Base-by-base conservation (phyloP, 2,113 vertebrate genomes). In the Nematolebias whitei region DNA sequence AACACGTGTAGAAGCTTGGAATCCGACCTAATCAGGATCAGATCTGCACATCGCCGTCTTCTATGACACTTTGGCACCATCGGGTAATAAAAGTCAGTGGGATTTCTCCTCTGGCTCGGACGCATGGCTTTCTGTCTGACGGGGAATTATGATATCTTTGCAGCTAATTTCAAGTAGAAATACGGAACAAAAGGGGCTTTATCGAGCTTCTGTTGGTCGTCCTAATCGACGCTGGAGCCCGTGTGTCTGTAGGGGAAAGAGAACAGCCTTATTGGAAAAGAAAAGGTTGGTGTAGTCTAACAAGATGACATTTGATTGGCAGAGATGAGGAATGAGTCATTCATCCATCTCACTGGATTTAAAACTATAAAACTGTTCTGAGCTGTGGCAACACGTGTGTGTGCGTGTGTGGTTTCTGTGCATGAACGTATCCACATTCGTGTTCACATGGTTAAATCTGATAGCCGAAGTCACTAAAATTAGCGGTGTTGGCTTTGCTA, bases 201-300 rank as follows among this genome's bases (percentile, higher is more conserved):
- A 2, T 26, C 48, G 41, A 29, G 29, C 75, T 41, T 32, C 29
- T 44, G 58, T 50, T 43, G 24, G 12, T 64, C 23, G 75, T 75
- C n/a, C 32, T 70, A 79, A 85, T 80, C 76, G 63, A 12, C 68
- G 13, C 59, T 47, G 89, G 87, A 87, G 87, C 66, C 82, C 61
- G 54, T 51, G 75, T 80, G 88, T 86, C 85, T 86, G 79, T 41
- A 51, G 77, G 80, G 83, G 86, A 87, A 74, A 71, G 64, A 82
- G 73, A 74, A 83, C 24, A 1, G 61, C 59, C 65, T 85, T 77
- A 71, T 77, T 63, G 73, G 71, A 73, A 65, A 73, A 54, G 18
- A 19, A 47, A 24, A 2, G 47, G 22, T 49, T 40, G 32, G 32
- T 4, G 29, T 14, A 38, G 32, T 1, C 13, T 58, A 57, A 53